phyloP scores from a whole-genome alignment of 2,113 vertebrate genomes.

The Triplophysa rosa region DNA sequence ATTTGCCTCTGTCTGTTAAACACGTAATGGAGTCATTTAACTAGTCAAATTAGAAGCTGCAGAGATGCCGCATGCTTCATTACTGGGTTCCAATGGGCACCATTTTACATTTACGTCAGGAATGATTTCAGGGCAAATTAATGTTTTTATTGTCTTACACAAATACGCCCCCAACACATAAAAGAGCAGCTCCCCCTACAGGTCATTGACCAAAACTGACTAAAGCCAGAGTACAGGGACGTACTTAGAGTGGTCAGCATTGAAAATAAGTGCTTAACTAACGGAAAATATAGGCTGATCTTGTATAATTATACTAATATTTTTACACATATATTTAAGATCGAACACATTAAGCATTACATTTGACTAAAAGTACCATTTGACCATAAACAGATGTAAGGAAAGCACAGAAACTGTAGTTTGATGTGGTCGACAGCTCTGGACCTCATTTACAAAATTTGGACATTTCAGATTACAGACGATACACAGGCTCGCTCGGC shows the following conservation, averaged over 20 bases:
- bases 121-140: slow-evolving; percentile 99
- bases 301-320: neutral
- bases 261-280: neutral
- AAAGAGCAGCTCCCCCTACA: slow-evolving; percentile 93
- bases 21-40: slow-evolving; percentile 99
- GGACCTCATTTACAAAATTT: slow-evolving; percentile 61
- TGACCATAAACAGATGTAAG: neutral
- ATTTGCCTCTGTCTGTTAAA: slow-evolving; percentile 99
- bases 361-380: neutral
- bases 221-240: slow-evolving; percentile 22
- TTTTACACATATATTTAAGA: neutral
- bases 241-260: neutral
- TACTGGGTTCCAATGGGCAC: slow-evolving; percentile 98
- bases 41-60: slow-evolving; percentile 99
- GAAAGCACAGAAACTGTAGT: slow-evolving; percentile 12
- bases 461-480: slow-evolving; percentile 70
- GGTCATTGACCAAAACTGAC: slow-evolving; percentile 66
- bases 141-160: slow-evolving; percentile 95
- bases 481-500: slow-evolving; percentile 61
- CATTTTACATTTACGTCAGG: slow-evolving; percentile 99
- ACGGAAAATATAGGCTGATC: too few species aligned
- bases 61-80: slow-evolving; percentile 99
- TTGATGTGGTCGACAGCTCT: slow-evolving; percentile 52
- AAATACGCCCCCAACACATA: slow-evolving; percentile 65
- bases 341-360: neutral